Evolutionary conservation across 2,113 vertebrate species (phyloP).

Genomic region (Apus apus): DNA sequence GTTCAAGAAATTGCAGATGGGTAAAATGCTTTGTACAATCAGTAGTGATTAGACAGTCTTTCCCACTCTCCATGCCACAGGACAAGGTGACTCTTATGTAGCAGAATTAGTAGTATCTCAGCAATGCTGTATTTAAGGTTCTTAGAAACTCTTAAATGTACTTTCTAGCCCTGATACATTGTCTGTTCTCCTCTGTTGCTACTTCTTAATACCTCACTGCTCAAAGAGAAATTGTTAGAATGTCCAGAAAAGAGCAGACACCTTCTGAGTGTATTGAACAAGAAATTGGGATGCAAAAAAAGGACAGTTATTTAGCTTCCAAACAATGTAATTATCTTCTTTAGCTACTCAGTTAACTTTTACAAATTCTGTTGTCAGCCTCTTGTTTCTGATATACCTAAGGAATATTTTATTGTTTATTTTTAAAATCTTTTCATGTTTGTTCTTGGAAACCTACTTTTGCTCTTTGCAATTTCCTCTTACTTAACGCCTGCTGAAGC

Average conservation of each 20-base stretch:
- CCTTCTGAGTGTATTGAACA: background rate
- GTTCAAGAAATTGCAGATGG: background rate
- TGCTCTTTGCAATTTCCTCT: conserved; percentile 65
- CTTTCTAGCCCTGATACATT: background rate
- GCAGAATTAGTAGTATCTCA: background rate
- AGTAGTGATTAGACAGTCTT: background rate
- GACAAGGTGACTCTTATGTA: background rate
- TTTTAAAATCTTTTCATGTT: conserved; percentile 52
- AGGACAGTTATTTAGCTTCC: background rate
- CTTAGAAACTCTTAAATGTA: background rate
- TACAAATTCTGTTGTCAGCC: background rate
- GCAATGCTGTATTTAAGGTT: background rate
- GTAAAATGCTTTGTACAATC: background rate
- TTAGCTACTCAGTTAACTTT: background rate
- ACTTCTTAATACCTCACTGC: background rate
- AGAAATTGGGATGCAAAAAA: background rate
- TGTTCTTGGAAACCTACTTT: conserved; percentile 57
- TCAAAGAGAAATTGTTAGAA: background rate
- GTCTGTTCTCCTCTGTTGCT: background rate
- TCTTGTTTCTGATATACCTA: conserved; percentile 29
- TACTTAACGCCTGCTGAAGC: conserved; percentile 60
- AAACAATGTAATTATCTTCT: background rate
- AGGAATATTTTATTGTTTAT: conserved; percentile 62
- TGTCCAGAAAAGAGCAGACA: background rate
- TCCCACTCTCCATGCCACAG: background rate